These are phyloP conservation scores for Stichopus horrens DNA, from an alignment of 53 echinoderm and acorn worm species.

Conservation along the genomic window DNA sequence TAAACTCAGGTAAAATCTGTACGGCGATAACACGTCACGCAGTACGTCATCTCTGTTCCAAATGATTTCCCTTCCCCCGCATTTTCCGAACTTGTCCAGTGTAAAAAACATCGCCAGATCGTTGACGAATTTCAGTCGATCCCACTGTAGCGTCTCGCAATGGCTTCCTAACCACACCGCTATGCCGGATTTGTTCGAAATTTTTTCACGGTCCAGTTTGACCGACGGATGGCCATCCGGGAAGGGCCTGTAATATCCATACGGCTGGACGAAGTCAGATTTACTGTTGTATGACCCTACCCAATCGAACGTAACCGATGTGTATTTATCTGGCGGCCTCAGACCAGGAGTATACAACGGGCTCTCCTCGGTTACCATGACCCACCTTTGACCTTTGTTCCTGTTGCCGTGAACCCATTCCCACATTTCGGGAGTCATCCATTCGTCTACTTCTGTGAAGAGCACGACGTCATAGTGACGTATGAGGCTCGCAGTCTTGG, in stretches of 20 bases:
- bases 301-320: constrained; percentile 17
- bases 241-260: constrained; percentile 24
- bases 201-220: not conserved
- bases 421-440: not conserved
- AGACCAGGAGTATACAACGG: constrained; percentile 12
- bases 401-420: constrained; percentile 22
- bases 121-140: not conserved
- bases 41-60: constrained; percentile 18
- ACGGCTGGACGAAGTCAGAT: constrained; percentile 30
- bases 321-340: not conserved
- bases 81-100: constrained; percentile 7
- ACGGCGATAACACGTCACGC: not conserved
- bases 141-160: constrained; percentile 20
- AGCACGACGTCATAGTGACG: constrained; percentile 10
- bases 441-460: constrained; percentile 10
- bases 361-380: constrained; percentile 36
- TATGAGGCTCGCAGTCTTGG: not conserved
- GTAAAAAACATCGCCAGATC: not conserved
- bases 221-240: not conserved
- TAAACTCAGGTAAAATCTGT: constrained; percentile 29
- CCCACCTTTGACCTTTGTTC: constrained; percentile 30
- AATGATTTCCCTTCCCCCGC: not conserved
- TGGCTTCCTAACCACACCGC: constrained; percentile 29
- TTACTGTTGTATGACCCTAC: constrained; percentile 18
- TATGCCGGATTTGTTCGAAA: not conserved